Conservation (phyloP, 2,888 invertebrate species). For the Drosophila basisetae region DNA sequence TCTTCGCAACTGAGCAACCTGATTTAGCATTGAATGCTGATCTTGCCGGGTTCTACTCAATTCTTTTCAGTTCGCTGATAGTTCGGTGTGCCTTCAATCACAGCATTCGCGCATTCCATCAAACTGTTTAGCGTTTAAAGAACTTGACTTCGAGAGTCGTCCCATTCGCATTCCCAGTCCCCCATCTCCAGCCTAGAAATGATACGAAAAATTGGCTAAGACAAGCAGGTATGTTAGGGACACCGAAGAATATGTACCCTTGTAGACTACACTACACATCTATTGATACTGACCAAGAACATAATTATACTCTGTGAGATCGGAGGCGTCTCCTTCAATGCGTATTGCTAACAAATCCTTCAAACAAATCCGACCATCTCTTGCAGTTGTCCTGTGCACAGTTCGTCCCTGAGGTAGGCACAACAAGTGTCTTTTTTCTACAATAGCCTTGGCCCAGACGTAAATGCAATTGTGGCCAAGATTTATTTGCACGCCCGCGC, state of each 20-base stretch:
- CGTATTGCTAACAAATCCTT: not conserved
- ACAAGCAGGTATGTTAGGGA: not conserved
- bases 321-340: not conserved
- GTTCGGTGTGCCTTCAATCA: constrained; percentile 74
- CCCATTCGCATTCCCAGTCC: not conserved
- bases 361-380: not conserved
- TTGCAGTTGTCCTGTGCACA: not conserved
- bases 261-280: not conserved
- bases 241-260: not conserved
- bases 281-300: not conserved
- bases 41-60: constrained; percentile 3
- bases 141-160: constrained; percentile 14
- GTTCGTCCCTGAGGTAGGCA: not conserved
- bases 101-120: constrained; percentile 45
- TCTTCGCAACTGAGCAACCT: constrained; percentile 48
- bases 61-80: constrained; percentile 27
- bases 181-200: constrained; percentile 29
- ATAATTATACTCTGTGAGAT: not conserved
- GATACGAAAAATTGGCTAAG: constrained; percentile 34
- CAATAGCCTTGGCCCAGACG: constrained; percentile 59
- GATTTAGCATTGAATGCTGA: constrained; percentile 49
- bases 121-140: constrained; percentile 57
- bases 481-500: constrained; percentile 80
- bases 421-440: constrained; percentile 34
- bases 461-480: constrained; percentile 66